Conservation (phyloP, 2,113 vertebrate species). For the Oenanthe oenanthe region DNA sequence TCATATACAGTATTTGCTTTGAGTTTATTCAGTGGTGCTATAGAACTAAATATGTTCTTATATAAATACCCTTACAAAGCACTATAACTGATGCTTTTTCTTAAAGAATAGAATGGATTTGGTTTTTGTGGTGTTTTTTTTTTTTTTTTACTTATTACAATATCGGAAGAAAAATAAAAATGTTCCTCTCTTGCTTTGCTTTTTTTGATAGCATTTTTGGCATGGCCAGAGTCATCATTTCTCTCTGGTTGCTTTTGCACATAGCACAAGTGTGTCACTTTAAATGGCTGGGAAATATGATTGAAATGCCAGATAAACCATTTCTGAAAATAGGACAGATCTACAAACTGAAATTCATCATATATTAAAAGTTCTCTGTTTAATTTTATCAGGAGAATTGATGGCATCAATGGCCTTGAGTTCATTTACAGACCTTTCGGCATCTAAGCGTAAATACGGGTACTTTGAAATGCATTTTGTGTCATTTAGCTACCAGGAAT, state of each 20-base stretch:
- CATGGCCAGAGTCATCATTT: rapidly evolving
- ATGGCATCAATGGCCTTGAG: not conserved
- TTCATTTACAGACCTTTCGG: constrained; percentile 6
- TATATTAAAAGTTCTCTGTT: not conserved
- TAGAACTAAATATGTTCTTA: not conserved
- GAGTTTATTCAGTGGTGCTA: not conserved
- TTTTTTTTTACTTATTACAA: not conserved
- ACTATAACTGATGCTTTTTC: not conserved
- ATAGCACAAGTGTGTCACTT: not conserved
- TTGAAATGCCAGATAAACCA: not conserved
- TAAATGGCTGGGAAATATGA: not conserved
- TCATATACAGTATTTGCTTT: not conserved
- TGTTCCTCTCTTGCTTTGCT: not conserved
- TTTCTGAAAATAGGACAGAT: not conserved
- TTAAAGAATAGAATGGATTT: not conserved
- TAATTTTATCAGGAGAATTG: not conserved
- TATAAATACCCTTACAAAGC: not conserved
- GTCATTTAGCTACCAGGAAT: not conserved
- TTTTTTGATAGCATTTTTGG: not conserved
- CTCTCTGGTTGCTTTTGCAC: not conserved
- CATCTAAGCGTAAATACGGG: not conserved
- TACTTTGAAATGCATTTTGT: not conserved
- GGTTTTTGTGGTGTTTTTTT: not conserved
- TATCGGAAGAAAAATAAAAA: not conserved
- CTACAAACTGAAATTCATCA: not conserved